Evolutionary conservation across 2,113 vertebrate species (phyloP).

Genomic region (Otus sunia): DNA sequence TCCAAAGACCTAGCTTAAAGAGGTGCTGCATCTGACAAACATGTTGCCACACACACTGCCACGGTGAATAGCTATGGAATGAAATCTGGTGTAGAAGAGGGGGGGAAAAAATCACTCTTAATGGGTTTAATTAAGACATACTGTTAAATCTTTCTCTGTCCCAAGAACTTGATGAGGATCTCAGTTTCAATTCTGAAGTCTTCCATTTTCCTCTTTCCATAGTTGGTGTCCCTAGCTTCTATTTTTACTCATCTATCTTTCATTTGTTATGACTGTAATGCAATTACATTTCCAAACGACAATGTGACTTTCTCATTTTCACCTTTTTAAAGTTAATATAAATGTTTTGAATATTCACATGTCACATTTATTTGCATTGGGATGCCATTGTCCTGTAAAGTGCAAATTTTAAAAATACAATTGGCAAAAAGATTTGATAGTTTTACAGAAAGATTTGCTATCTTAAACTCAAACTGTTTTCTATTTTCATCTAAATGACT

Average conservation of each 20-base stretch:
- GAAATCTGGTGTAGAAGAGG: neutral
- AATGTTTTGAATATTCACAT: conserved; percentile 47
- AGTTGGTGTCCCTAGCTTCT: conserved; percentile 60
- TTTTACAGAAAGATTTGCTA: conserved; percentile 78
- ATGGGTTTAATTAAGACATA: conserved; percentile 55
- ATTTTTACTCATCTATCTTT: conserved; percentile 26
- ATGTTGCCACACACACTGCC: conserved; percentile 62
- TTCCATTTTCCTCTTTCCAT: conserved; percentile 74
- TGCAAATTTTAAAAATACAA: conserved; percentile 67
- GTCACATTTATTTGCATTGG: conserved; percentile 64
- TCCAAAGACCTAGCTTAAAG: conserved; percentile 68
- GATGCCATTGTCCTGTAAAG: conserved; percentile 66
- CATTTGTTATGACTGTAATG: conserved; percentile 52
- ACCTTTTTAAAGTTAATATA: conserved; percentile 40
- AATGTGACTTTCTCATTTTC: conserved; percentile 52
- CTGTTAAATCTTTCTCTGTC: conserved; percentile 58
- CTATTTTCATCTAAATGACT: conserved; percentile 74
- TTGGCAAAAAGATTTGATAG: conserved; percentile 75
- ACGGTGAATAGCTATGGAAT: conserved; percentile 48
- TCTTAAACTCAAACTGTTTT: conserved; percentile 71
- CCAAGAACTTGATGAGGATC: conserved; percentile 58
- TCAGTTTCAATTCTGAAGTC: conserved; percentile 76
- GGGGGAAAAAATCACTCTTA: neutral
- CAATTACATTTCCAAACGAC: conserved; percentile 61
- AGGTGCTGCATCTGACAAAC: conserved; percentile 66